Percentiles rank a stretch among this genome's conserved stretches.
These are phyloP conservation scores for Chaenodraco wilsoni DNA, from an alignment of 2,797 vertebrate genomes.

Conservation along the genomic window DNA sequence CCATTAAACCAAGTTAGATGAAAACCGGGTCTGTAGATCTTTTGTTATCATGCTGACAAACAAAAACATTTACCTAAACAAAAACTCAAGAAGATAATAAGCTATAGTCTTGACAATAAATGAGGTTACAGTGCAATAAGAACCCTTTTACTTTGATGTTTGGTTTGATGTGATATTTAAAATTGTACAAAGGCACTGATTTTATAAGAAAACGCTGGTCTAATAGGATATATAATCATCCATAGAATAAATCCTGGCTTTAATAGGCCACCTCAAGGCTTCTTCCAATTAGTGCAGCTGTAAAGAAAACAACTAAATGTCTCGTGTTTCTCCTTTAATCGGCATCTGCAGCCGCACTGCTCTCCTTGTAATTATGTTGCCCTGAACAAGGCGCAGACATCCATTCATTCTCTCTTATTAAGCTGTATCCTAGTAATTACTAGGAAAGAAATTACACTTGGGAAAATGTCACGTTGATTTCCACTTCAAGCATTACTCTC, in stretches of 20 bases:
- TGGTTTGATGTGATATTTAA: constrained; percentile 9
- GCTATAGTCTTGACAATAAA: not conserved
- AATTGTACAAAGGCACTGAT: not conserved
- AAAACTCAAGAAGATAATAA: not conserved
- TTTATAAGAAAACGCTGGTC: not conserved
- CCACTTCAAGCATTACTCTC: constrained; percentile 32
- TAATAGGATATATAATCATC: constrained; percentile 8
- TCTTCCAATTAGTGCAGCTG: constrained; percentile 20
- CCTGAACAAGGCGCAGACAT: constrained; percentile 19
- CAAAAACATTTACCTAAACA: no score
- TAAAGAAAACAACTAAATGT: constrained; percentile 36
- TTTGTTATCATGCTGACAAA: no score
- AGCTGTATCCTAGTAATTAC: constrained; percentile 47
- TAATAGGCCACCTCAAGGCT: constrained; percentile 17
- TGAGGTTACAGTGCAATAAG: not conserved
- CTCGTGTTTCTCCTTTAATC: constrained; percentile 39
- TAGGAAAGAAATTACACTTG: constrained; percentile 17
- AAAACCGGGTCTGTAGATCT: no score
- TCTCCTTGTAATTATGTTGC: constrained; percentile 39
- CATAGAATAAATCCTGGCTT: constrained; percentile 3
- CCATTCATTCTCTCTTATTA: constrained; percentile 23
- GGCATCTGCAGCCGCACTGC: constrained; percentile 22
- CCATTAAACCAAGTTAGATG: no score
- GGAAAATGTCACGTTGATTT: constrained; percentile 49
- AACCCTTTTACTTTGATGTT: not conserved